phyloP scores from a whole-genome alignment of 2,113 vertebrate genomes.

The Erinaceus europaeus region DNA sequence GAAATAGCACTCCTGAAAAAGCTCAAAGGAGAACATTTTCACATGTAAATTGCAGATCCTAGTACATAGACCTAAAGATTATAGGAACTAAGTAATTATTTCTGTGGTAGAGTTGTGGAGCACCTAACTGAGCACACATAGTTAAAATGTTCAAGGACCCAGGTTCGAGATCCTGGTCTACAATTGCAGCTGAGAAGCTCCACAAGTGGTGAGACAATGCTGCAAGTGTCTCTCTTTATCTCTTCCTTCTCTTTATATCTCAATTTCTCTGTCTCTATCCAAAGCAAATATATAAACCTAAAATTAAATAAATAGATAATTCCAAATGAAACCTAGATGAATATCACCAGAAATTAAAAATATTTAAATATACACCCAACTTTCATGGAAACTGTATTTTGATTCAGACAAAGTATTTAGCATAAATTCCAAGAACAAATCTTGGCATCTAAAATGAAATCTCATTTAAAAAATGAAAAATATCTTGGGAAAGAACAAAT shows the following conservation, averaged over 20 bases:
- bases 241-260: no score
- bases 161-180: no score
- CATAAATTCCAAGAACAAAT: constrained; percentile 13
- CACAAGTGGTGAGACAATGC: no score
- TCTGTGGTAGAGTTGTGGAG: no score
- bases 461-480: constrained; percentile 36
- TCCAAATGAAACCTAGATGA: constrained; percentile 20
- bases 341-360: background rate
- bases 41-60: background rate
- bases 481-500: background rate
- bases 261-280: no score
- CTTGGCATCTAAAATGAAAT: constrained; percentile 10
- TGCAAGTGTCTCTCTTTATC: no score
- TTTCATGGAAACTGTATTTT: constrained; percentile 14
- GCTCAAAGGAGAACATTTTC: background rate
- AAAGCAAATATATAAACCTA: no score
- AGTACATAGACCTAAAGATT: background rate
- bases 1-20: background rate
- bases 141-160: no score
- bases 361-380: background rate
- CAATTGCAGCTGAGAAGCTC: no score
- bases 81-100: background rate
- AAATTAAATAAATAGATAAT: no score
- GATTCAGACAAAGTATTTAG: constrained; percentile 4
- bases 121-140: no score